These are phyloP conservation scores for Chrysina gloriosa DNA, from an alignment of 2,888 invertebrate genomes.

Conservation along the genomic window DNA sequence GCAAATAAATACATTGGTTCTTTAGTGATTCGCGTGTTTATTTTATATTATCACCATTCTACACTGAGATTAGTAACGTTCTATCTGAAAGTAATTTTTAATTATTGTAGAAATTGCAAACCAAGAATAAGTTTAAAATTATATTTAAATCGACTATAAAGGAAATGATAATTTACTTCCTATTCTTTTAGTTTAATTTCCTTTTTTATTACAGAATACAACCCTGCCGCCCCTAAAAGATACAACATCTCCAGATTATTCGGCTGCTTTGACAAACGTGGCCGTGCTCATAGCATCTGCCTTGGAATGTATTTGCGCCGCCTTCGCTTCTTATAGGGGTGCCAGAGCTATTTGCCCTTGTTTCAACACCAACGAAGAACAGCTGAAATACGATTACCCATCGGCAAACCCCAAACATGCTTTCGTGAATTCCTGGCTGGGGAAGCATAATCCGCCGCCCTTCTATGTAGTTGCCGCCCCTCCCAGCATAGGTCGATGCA, in stretches of 20 bases:
- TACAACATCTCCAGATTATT: constrained; percentile 65
- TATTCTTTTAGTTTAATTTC: too few relatives aligned
- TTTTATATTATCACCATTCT: too few relatives aligned
- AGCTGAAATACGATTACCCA: constrained; percentile 38
- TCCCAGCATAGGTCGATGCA: constrained; percentile 48
- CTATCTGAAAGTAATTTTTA: too few relatives aligned
- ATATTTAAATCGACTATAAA: too few relatives aligned
- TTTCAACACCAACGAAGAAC: constrained; percentile 64
- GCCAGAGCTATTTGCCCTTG: constrained; percentile 70
- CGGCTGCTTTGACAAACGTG: constrained; percentile 73
- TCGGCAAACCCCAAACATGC: constrained; percentile 57
- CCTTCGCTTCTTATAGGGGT: constrained; percentile 68
- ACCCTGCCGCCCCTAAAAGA: neutral
- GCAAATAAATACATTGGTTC: too few relatives aligned
- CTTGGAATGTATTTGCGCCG: constrained; percentile 70
- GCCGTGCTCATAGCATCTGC: constrained; percentile 71
- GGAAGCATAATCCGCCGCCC: constrained; percentile 63
- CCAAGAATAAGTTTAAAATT: neutral
- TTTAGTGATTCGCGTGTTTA: too few relatives aligned
- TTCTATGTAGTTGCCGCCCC: constrained; percentile 59
- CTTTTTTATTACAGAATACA: constrained; percentile 3
- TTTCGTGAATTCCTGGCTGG: constrained; percentile 71
- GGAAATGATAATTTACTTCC: too few relatives aligned
- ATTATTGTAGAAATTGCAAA: too few relatives aligned
- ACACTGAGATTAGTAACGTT: too few relatives aligned